A percentile compares a stretch with the other conserved stretches of the same genome.
Conservation (phyloP, 2,888 invertebrate genomes). For the Monochamus alternatus region DNA sequence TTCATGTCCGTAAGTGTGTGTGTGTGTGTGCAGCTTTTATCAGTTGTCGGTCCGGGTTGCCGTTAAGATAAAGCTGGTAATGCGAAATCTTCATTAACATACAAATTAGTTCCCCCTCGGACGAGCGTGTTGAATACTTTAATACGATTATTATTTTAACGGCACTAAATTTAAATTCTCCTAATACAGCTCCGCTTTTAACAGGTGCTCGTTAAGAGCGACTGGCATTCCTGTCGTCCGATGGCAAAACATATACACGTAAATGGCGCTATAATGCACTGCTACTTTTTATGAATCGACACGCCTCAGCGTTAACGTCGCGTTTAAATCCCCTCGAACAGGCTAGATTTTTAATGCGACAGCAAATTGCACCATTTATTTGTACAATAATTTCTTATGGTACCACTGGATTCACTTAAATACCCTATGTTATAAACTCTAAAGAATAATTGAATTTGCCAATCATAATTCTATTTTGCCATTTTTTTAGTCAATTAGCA, state of each 20-base stretch:
- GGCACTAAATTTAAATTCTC: slow-evolving; percentile 26
- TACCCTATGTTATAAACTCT: too few relatives aligned
- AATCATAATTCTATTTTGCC: too few relatives aligned
- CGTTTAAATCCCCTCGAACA: slow-evolving; percentile 44
- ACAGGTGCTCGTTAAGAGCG: slow-evolving; percentile 17
- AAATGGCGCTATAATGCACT: slow-evolving; percentile 10
- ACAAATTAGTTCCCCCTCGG: slow-evolving; percentile 24
- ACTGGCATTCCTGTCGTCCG: background rate
- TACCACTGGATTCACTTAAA: too few relatives aligned
- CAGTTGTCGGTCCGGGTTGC: background rate
- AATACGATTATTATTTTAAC: slow-evolving; percentile 29
- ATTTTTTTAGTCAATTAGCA: too few relatives aligned
- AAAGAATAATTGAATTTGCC: too few relatives aligned
- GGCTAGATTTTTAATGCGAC: slow-evolving; percentile 23
- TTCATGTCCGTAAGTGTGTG: background rate
- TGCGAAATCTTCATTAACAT: slow-evolving; percentile 35
- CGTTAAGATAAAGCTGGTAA: slow-evolving; percentile 26
- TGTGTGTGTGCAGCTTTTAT: background rate
- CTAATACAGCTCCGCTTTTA: slow-evolving; percentile 29
- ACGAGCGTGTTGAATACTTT: slow-evolving; percentile 24
- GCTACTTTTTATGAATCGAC: background rate
- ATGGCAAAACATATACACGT: slow-evolving; percentile 5
- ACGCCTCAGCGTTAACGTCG: background rate
- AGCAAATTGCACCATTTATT: too few relatives aligned
- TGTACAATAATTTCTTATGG: too few relatives aligned